Conservation (phyloP, 37 sponge, comb jelly and placozoan species). For the Oscarella lobularis region DNA sequence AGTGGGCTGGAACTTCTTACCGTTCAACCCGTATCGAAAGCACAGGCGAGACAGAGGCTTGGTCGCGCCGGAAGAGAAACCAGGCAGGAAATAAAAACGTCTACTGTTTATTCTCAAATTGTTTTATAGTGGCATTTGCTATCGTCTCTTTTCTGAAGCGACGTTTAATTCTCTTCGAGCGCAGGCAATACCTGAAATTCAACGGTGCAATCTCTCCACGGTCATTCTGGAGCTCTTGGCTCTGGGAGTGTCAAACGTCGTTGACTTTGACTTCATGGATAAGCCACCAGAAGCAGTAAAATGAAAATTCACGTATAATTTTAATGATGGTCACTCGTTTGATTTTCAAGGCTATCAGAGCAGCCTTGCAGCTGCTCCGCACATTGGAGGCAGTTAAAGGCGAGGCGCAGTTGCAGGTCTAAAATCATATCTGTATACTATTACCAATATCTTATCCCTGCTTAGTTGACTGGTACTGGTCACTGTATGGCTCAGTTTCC, state of each 20-base stretch:
- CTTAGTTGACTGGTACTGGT: constrained; percentile 56
- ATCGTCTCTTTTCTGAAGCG: constrained; percentile 81
- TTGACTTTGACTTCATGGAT: constrained; percentile 87
- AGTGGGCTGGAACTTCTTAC: constrained; percentile 68
- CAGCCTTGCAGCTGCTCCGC: constrained; percentile 65
- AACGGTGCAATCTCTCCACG: constrained; percentile 69
- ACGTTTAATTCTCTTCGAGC: constrained; percentile 40
- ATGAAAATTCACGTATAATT: too few relatives aligned
- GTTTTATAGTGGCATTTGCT: constrained; percentile 54
- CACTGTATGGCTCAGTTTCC: constrained; percentile 64
- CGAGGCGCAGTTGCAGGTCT: constrained; percentile 7
- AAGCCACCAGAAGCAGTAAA: constrained; percentile 46
- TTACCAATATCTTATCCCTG: background rate
- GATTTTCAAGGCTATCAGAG: constrained; percentile 16
- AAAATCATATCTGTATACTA: constrained; percentile 6
- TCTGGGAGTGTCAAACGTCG: constrained; percentile 54
- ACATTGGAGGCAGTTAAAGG: constrained; percentile 56
- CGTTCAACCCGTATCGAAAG: constrained; percentile 91
- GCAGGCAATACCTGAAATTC: constrained; percentile 74
- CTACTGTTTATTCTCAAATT: background rate
- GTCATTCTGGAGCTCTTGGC: constrained; percentile 74
- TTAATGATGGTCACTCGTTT: too few relatives aligned
- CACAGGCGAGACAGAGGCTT: constrained; percentile 68
- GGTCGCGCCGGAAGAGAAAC: constrained; percentile 89
- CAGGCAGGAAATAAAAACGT: background rate